Evolutionary conservation across 2,113 vertebrate genomes (phyloP), one percentile per base, ranked within the genome.

Genomic region (Callionymus lyra): DNA sequence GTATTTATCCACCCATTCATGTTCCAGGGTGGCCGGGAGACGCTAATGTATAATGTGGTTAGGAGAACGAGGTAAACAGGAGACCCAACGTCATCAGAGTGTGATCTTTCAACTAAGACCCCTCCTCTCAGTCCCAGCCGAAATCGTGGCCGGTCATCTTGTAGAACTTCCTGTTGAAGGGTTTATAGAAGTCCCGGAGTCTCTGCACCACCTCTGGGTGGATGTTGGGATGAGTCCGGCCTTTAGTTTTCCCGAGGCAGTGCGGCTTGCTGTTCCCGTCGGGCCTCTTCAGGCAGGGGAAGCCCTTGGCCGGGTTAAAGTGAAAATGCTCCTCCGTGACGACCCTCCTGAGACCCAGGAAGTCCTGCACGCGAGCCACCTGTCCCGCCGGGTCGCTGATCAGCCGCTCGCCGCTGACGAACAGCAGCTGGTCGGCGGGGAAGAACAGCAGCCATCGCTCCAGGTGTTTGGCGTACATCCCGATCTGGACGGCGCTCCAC

Each of bases 231-330:
- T 98, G 93, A 41, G 88, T 86, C 60, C 92, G 74, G 63, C 93
- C 94, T 80, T 98, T 98, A 1, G 91, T 97, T 82, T 98, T 95
- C 37, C 94, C 94, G 50, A 87, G 65, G 50, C 85, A 87, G 69
- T 85, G 85, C 0, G 82, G 84, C 40, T 76, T 91, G 80, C 89
- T 88, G 83, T 90, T 92, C 63, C 87, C 87, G 55, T 94, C 91
- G 0, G 91, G 87, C 74, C 90, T 94, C 79, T 97, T 94, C 41
- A 97, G 86, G 80, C 93, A 98, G 0, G 92, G 92, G 72, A 98
- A 98, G 19, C 94, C 94, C 87, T 97, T 98, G 57, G 92, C 86
- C 49, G 91, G 90, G 82, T 98, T 94, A 80, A 98, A 98, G 72
- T 93, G 92, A 79, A 98, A 98, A 74, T 97, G 87, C 75, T 89